Conservation (phyloP, 2,797 vertebrate species). For the Lutjanus campechanus region DNA sequence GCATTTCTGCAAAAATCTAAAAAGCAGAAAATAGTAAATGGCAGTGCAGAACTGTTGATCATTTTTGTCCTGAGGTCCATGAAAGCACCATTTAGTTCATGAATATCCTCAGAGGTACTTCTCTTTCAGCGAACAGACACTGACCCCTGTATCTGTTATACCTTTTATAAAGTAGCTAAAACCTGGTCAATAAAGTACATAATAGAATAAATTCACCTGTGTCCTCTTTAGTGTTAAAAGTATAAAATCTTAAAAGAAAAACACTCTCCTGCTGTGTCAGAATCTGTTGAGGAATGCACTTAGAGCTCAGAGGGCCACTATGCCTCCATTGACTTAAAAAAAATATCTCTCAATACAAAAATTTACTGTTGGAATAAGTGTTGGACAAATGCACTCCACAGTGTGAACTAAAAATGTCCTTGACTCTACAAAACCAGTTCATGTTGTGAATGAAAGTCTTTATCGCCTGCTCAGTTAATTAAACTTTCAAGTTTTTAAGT, state of each 20-base stretch:
- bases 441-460: constrained; percentile 17
- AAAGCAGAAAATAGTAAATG: not conserved
- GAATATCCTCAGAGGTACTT: not conserved
- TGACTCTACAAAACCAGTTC: constrained; percentile 44
- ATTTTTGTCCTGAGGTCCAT: not conserved
- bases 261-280: constrained; percentile 10
- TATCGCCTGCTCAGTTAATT: not conserved
- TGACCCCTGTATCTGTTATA: constrained; percentile 27
- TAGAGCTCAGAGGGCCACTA: constrained; percentile 3
- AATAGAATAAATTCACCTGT: constrained; percentile 3
- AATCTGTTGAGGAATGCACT: constrained; percentile 49
- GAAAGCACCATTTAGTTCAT: not conserved
- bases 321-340: constrained; percentile 5
- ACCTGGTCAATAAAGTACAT: constrained; percentile 30
- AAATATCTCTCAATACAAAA: constrained; percentile 3
- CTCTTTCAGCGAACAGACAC: not conserved
- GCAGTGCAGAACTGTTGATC: not conserved
- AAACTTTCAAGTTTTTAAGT: constrained; percentile 9
- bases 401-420: constrained; percentile 48
- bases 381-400: constrained; percentile 9
- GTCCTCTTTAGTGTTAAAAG: constrained; percentile 17
- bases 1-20: constrained; percentile 1
- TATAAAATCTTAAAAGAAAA: constrained; percentile 16
- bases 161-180: constrained; percentile 13
- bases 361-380: not conserved